phyloP scores from a whole-genome alignment of 2,888 invertebrate genomes.

The Sipha maydis region DNA sequence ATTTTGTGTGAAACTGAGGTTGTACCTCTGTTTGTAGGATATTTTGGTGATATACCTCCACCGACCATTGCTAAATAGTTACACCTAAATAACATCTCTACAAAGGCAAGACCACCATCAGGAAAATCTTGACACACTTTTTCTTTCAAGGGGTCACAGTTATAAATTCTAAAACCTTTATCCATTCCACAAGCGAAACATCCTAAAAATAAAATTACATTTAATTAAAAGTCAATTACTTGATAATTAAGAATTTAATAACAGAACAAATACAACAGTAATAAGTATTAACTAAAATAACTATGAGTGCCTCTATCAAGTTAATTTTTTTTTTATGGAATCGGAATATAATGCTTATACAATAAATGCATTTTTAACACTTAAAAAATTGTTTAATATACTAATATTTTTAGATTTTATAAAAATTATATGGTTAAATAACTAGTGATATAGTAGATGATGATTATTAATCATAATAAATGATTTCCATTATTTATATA shows the following conservation, averaged over 20 bases:
- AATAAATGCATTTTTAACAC: too few relatives aligned
- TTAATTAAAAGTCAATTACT: neutral
- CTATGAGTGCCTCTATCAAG: neutral
- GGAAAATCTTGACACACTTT: slow-evolving; percentile 94
- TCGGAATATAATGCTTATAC: too few relatives aligned
- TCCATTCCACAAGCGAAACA: slow-evolving; percentile 98
- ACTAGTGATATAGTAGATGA: too few relatives aligned
- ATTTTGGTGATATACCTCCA: slow-evolving; percentile 90
- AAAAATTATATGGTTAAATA: too few relatives aligned
- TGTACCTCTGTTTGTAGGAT: slow-evolving; percentile 87
- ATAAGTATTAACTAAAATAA: neutral
- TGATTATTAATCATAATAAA: too few relatives aligned
- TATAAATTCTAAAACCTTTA: slow-evolving; percentile 95
- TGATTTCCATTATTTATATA: too few relatives aligned
- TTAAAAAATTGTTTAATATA: too few relatives aligned
- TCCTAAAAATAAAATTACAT: slow-evolving; percentile 71
- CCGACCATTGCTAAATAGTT: slow-evolving; percentile 97
- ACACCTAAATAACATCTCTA: slow-evolving; percentile 98
- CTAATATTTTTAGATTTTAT: too few relatives aligned
- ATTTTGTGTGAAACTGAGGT: slow-evolving; percentile 28
- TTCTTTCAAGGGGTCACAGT: slow-evolving; percentile 96
- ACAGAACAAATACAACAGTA: neutral
- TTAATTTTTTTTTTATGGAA: neutral
- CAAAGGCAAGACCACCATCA: slow-evolving; percentile 91
- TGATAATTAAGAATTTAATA: neutral